Base-by-base conservation (phyloP, 2,888 invertebrate genomes). In the Carpatolechia fugitivella region DNA sequence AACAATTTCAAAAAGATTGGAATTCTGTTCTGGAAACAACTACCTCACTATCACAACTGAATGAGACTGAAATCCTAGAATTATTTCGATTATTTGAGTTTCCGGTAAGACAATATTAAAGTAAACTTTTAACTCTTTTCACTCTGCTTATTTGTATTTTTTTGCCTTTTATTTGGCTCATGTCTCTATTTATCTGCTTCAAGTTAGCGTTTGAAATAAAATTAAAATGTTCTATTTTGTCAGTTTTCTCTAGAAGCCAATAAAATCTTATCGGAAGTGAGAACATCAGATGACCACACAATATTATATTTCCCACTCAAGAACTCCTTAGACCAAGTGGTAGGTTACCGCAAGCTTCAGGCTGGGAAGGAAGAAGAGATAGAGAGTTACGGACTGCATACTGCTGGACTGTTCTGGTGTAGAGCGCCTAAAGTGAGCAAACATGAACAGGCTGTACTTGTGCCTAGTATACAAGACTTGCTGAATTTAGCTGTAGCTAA, bases 241-340 rank as follows among this genome's bases (percentile, higher is more conserved):
- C 82, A 91, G 81, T 91, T 88, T 56, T 81, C 86, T 56, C 60
- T 72, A 47, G 86, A 89, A 46, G 76, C 79, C 8, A 72, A 80
- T 29, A 85, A 94, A 70, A 78, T 85, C 36, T 78, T 90, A 62
- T 76, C 93, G 59, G 91, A 93, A 61, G 90, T 93, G 44, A 77
- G 92, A 71, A 89, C 93, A 48, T 90, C 93, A 56, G 60, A 76
- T 18, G 81, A 87, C 54, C 78, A 82, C 11, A 89, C 91, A 57
- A 73, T 86, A 64, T 80, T 96, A 64, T 93, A 93, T 71, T 94
- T 95, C 70, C 94, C 94, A 2, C 74, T 96, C 47, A 89, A 91
- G 69, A 93, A 93, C 70, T 85, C 91, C 0, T 76, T 92, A 49
- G 91, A 91, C 31, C 84, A 85, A 68, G 78, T 93, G 30, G 93